A percentile compares a stretch with the other conserved stretches of the same genome.
These are phyloP conservation scores for Microplitis demolitor DNA, from an alignment of 1,140 invertebrate species.

Conservation along the genomic window DNA sequence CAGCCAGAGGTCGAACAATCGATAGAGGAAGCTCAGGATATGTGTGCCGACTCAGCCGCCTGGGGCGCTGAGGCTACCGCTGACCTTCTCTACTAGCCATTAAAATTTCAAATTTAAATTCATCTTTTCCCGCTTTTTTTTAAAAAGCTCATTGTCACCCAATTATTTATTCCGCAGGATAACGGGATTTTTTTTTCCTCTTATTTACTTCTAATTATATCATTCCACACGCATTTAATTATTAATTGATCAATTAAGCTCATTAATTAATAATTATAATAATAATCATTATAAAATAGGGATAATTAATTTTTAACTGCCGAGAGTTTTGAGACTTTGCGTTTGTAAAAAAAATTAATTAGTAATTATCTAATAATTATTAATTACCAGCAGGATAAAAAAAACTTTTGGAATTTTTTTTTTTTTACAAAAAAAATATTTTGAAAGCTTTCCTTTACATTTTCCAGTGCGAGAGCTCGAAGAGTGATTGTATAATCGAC, in stretches of 20 bases:
- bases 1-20: constrained; percentile 26
- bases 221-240: not conserved
- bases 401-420: not conserved
- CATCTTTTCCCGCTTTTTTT: not conserved
- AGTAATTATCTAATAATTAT: not conserved
- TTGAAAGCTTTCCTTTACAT: no score
- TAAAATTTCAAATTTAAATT: no score
- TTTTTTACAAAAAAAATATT: not conserved
- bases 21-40: constrained; percentile 54
- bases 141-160: not conserved
- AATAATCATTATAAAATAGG: not conserved
- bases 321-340: not conserved
- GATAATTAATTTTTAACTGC: not conserved
- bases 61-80: constrained; percentile 70
- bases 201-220: not conserved
- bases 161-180: not conserved
- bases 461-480: not conserved
- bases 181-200: not conserved
- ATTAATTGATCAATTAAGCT: not conserved
- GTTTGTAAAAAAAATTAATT: not conserved
- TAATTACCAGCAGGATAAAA: not conserved
- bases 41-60: constrained; percentile 65
- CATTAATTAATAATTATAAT: not conserved
- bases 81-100: constrained; percentile 65
- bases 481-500: not conserved